Conservation (phyloP, 2,888 invertebrate genomes). For the Dryobota labecula region DNA sequence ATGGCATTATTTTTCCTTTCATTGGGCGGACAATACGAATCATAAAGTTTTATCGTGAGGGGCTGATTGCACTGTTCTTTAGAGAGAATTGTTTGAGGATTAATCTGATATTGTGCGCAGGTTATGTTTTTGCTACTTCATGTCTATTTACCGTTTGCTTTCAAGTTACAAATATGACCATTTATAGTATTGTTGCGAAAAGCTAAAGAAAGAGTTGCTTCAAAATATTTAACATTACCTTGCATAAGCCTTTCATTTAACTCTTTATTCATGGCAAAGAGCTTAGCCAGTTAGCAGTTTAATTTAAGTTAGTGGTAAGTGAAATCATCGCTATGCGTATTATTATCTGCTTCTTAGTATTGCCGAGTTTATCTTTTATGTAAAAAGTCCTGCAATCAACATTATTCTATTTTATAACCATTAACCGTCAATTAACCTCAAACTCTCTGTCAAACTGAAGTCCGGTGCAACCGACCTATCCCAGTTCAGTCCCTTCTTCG, state of each 20-base stretch:
- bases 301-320: neutral
- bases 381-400: neutral
- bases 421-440: slow-evolving; percentile 7
- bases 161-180: neutral
- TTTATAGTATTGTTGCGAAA: neutral
- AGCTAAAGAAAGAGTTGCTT: neutral
- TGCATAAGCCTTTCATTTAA: neutral
- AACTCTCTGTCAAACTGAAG: neutral
- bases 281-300: neutral
- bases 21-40: slow-evolving; percentile 80
- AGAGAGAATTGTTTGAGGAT: slow-evolving; percentile 1
- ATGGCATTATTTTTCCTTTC: slow-evolving; percentile 80
- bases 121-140: slow-evolving; percentile 2
- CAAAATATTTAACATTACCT: neutral
- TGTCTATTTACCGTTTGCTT: neutral
- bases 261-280: neutral
- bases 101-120: neutral
- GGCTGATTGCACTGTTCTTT: slow-evolving; percentile 54
- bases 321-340: neutral
- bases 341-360: neutral
- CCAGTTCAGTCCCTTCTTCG: slow-evolving; percentile 73
- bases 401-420: neutral
- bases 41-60: slow-evolving; percentile 81
- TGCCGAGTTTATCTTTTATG: neutral
- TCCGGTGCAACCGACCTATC: slow-evolving; percentile 57